Conservation (phyloP, 2,113 vertebrate species). For the Hippocampus mohnikei region DNA sequence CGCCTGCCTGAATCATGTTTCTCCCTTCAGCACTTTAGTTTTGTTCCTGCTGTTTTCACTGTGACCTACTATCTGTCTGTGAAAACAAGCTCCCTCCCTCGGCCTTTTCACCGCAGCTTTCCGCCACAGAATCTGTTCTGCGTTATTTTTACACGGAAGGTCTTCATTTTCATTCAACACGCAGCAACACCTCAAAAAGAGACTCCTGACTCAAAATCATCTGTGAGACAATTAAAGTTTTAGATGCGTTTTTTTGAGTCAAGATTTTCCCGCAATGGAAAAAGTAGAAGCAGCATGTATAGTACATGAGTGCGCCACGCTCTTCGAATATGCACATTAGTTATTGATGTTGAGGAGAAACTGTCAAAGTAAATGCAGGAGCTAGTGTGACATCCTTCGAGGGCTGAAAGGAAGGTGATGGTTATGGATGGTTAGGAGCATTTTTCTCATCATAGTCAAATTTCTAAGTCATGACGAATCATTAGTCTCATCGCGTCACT, state of each 20-base stretch:
- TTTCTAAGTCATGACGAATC: too few species aligned
- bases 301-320: conserved; percentile 2
- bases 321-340: conserved; percentile 20
- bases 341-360: conserved; percentile 25
- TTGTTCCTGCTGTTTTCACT: conserved; percentile 3
- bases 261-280: not conserved
- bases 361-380: conserved; percentile 20
- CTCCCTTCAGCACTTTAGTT: conserved; percentile 13
- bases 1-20: conserved; percentile 21
- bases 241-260: not conserved
- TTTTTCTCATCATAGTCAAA: not conserved
- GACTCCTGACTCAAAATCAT: conserved; percentile 9
- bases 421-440: not conserved
- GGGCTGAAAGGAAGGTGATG: not conserved
- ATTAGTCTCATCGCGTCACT: not conserved
- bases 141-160: conserved; percentile 16
- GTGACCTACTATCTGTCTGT: conserved; percentile 30
- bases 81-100: conserved; percentile 1
- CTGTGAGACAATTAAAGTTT: not conserved
- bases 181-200: conserved; percentile 9
- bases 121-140: not conserved
- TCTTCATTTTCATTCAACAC: conserved; percentile 10
- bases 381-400: not conserved
- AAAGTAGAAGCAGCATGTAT: not conserved
- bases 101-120: conserved; percentile 17